These are phyloP conservation scores for Pseudomyrmex pallidus DNA, from an alignment of 1,140 invertebrate species.

Conservation along the genomic window DNA sequence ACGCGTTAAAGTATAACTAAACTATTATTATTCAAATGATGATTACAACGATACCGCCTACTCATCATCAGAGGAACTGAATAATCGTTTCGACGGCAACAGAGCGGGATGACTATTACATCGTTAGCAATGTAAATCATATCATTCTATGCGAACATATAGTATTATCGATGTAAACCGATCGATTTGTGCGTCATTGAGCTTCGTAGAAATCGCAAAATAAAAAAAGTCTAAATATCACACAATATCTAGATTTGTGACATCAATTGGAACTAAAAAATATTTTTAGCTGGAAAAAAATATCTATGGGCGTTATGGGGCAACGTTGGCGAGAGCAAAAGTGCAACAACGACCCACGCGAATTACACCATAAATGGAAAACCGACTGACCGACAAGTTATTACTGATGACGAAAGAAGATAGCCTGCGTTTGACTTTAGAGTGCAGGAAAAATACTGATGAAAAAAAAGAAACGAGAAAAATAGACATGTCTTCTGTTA, in stretches of 20 bases:
- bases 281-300: conserved; percentile 4
- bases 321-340: conserved; percentile 52
- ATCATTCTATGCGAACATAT: neutral
- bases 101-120: conserved; percentile 25
- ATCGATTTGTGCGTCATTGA: conserved; percentile 9
- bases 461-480: conserved; percentile 6
- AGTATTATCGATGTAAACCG: neutral
- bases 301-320: conserved; percentile 43
- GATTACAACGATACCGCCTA: conserved; percentile 29
- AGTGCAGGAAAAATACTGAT: conserved; percentile 29
- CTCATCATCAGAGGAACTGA: conserved; percentile 7
- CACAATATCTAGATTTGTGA: neutral
- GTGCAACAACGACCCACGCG: conserved; percentile 58
- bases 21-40: conserved; percentile 35
- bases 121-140: conserved; percentile 51
- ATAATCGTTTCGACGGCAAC: conserved; percentile 50
- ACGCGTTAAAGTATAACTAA: conserved; percentile 27
- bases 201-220: neutral
- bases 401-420: conserved; percentile 60
- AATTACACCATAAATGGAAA: conserved; percentile 56
- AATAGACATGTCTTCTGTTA: conserved; percentile 16
- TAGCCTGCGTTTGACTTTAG: conserved; percentile 43
- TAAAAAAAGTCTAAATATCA: neutral
- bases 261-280: neutral
- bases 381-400: conserved; percentile 56